These are phyloP conservation scores for Xylocampa areola DNA, from an alignment of 2,888 invertebrate species.

Conservation along the genomic window DNA sequence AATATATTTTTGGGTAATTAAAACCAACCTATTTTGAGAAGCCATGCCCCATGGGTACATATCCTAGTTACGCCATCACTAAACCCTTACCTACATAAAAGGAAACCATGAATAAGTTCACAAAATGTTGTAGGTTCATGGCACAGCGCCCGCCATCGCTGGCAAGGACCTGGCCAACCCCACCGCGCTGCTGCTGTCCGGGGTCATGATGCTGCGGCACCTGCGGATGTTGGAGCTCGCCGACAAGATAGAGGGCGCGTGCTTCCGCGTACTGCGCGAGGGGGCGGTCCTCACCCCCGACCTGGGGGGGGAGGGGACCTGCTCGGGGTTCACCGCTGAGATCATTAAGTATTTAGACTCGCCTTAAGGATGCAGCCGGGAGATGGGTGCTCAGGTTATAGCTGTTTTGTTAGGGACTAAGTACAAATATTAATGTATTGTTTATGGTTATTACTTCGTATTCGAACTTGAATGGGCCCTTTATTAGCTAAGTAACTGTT, in stretches of 20 bases:
- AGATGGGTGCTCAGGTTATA: not conserved
- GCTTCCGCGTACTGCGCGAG: constrained; percentile 96
- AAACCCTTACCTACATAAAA: not conserved
- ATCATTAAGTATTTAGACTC: constrained; percentile 89
- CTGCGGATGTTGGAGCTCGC: constrained; percentile 94
- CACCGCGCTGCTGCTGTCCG: constrained; percentile 98
- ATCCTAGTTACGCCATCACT: too few species aligned
- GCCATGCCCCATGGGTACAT: too few species aligned
- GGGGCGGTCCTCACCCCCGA: constrained; percentile 96
- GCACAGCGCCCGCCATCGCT: constrained; percentile 99
- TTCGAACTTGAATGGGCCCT: too few species aligned
- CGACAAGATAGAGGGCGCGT: constrained; percentile 94
- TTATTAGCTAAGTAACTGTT: too few species aligned
- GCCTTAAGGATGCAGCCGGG: not conserved
- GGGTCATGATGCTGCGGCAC: constrained; percentile 99
- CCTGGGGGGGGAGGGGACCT: constrained; percentile 97
- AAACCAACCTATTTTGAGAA: too few species aligned
- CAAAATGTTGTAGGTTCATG: constrained; percentile 93
- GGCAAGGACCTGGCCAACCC: constrained; percentile 99
- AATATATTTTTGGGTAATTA: too few species aligned
- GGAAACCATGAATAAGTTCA: not conserved
- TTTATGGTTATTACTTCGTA: too few species aligned
- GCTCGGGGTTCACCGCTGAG: constrained; percentile 98
- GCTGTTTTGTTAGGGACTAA: constrained; percentile 25
- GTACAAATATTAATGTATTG: not conserved